Evolutionary conservation across 1,140 invertebrate species (phyloP), one percentile per base, ranked within the genome.

Genomic region (Archegozetes longisetosus): DNA sequence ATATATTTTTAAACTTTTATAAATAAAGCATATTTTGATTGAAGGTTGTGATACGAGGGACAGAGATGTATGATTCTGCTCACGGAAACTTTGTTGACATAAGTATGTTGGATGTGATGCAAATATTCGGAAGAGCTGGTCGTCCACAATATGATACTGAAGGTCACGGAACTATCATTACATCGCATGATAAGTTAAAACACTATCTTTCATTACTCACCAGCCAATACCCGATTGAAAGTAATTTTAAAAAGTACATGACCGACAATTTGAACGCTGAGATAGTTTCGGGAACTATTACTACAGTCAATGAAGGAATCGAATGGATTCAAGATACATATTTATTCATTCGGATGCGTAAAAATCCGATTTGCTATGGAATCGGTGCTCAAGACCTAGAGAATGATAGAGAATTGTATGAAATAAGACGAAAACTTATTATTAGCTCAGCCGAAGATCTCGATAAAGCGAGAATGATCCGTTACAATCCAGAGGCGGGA

Each of bases 121-220:
- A 99, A 81, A 99, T 99, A 63, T 99, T 99, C 76, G 96, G 96
- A 57, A 80, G 96, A 51, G 96, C 96, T 23, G 96, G 96, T 46
- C 79, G 83, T 27, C 95, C 95, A 0, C 79, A 64, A 60, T 64
- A 57, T 40, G 87, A 92, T 69, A 84, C 77, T 14, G 87, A 84
- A 14, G 90, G 96, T 22, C 86, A 95, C 59, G 96, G 91, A 22
- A 86, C 88, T 3, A 98, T 99, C 52, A 95, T 99, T 25, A 98
- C 95, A 0, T 77, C 82, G 0, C 86, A 95, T 69, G 83, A 88
- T 62, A 96, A 96, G 73, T 75, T 99, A 26, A 80, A 84, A 1
- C 89, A 97, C 71, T 99, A 98, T 73, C 74, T 99, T 3, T 87
- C 86, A 1, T 75, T 95, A 46, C 79, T 99, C 63, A 96, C 91